Evolutionary conservation across 2,113 vertebrate genomes (phyloP).

Genomic region (Amia ocellicauda): DNA sequence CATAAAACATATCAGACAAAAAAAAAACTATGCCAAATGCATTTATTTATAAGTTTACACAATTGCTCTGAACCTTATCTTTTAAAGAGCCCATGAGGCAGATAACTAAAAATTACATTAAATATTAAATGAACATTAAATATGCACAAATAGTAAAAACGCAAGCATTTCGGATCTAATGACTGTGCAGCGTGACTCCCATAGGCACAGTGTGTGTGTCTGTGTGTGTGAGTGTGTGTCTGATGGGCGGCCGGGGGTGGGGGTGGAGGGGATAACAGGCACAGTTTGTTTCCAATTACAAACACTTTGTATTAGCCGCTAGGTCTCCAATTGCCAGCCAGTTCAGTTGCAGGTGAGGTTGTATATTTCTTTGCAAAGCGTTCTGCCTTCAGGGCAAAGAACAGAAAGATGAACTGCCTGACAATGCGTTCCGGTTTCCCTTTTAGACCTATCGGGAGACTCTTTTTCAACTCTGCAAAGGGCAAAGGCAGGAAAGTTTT

Average conservation of each 20-base stretch:
- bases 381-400: background rate
- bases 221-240: too few relatives aligned
- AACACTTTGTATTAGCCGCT: background rate
- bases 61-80: background rate
- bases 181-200: too few relatives aligned
- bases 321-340: background rate
- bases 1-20: background rate
- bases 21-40: background rate
- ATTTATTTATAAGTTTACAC: conserved; percentile 3
- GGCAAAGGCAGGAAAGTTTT: too few relatives aligned
- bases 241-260: too few relatives aligned
- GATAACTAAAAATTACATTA: conserved; percentile 2
- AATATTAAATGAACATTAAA: conserved; percentile 6
- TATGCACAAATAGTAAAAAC: background rate
- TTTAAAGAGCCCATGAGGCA: conserved; percentile 4
- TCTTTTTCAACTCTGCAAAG: too few relatives aligned
- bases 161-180: background rate
- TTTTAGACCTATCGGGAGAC: too few relatives aligned
- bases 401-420: too few relatives aligned
- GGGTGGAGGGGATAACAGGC: background rate
- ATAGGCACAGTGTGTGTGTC: too few relatives aligned
- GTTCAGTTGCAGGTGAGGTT: background rate
- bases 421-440: too few relatives aligned
- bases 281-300: conserved; percentile 7
- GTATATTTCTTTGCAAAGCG: background rate